Evolutionary conservation across 2,888 invertebrate species (phyloP), one percentile per base, ranked within the genome.

Genomic region (Calameuta idolon): DNA sequence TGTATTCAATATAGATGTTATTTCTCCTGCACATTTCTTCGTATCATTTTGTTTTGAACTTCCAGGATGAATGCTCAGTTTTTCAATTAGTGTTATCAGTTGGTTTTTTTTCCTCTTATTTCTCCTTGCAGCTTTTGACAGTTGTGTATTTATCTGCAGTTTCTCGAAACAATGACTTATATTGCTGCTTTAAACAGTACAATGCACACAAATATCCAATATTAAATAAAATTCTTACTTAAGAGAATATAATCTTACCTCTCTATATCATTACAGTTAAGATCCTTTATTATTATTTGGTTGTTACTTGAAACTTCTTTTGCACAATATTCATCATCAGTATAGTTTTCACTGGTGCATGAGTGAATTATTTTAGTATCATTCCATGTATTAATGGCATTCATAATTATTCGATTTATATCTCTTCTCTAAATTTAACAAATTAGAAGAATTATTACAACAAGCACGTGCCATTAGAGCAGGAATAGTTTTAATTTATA

Each of bases 1-100:
- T 9, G 69, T 68, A 69, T 12, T 12, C 55, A 84, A 79, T 77
- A 84, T 69, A 74, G 71, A 81, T 9, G 34, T 37, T 37, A 84
- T 79, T 74, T 74, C 79, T 76, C 82, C 82, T 23, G 9, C 55
- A 55, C 15, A 15, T 55, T 55, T 55, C 9, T 23, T 55, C 9
- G 9, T 9, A 55, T 55, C 55, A 55, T 23, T 55, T 55, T 55
- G 55, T 9, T 55, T 23, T 9, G 23, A 23, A 55, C 23, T 23
- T 9, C 23, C 9, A 0, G 55, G 23, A 2, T 23, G 55, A 55
- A 55, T 55, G 55, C 55, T 55, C 9, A 55, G 55, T 55, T 23
- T 55, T 55, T 55, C 55, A 55, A 23, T 55, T 23, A 55, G 55
- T 9, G 55, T 5, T 55, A 55, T 23, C 55, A 55, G 23, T 55